Base-by-base conservation (phyloP, 2,797 vertebrate genomes). In the Loriculus beryllinus region DNA sequence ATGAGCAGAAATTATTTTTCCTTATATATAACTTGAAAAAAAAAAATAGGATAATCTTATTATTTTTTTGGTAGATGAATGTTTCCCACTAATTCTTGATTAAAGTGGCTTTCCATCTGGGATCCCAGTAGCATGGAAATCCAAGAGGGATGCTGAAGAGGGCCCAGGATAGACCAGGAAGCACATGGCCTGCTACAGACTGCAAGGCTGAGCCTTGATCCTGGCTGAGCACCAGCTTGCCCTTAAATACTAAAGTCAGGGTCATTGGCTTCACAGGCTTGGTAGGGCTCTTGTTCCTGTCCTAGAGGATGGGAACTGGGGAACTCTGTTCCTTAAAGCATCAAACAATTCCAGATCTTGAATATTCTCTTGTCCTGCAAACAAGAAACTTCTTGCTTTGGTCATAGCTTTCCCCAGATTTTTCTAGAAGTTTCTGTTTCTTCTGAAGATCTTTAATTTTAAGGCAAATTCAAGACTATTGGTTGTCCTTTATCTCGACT, bases 161-260 rank as follows among this genome's bases (percentile, higher is more conserved):
- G 14, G 28, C 35, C 21, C 71, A 70, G 71, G 51, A 18, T 25
- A 85, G 51, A 57, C 9, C 40, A 65, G 45, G 10, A 25, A 72
- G 23, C 26, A 29, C 0, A 0, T 3, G 39, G n/a, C 37, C 23
- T 57, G 68, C 59, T 69, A 26, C 47, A 49, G 31, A 16, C 48
- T 67, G 63, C 47, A 63, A 20, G 40, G 59, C 56, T 90, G 29
- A 31, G 39, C 49, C 43, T 25, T 62, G 68, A 22, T 33, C 57
- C 48, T 39, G 42, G 79, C 89, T 81, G 25, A 79, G 42, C 16
- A 67, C 19, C 51, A 64, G 9, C 21, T 71, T 42, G 21, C 17
- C 65, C 79, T 52, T 14, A 47, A 90, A 8, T 39, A 12, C 43
- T 57, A 13, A 1, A 3, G 33, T 40, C 74, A 76, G 33, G 67